Evolutionary conservation across 2,113 vertebrate genomes (phyloP).

Genomic region (Perca fluviatilis): DNA sequence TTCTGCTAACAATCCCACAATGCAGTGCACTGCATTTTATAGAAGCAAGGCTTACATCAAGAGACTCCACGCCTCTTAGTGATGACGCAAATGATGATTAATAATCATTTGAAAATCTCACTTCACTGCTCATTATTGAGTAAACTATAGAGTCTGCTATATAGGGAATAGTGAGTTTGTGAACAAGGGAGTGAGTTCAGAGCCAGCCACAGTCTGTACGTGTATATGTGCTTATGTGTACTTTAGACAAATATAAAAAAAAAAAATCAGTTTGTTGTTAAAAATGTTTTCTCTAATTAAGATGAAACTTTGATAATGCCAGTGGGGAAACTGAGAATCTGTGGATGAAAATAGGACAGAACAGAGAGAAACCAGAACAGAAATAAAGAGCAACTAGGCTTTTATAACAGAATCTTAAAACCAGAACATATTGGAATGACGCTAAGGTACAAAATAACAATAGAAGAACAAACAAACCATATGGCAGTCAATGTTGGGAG

Average conservation of each 20-base stretch:
- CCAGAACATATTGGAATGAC: slow-evolving; percentile 14
- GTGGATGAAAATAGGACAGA: background rate
- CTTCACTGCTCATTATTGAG: too few relatives aligned
- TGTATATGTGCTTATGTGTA: background rate
- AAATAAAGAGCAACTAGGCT: background rate
- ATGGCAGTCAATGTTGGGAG: background rate
- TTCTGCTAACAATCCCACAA: too few relatives aligned
- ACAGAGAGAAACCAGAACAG: background rate
- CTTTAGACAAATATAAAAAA: background rate
- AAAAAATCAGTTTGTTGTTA: background rate
- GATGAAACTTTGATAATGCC: background rate
- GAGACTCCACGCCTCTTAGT: too few relatives aligned
- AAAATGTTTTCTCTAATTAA: slow-evolving; percentile 3
- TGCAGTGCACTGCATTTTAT: too few relatives aligned
- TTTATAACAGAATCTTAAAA: slow-evolving; percentile 6
- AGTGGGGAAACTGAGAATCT: background rate
- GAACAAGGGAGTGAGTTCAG: background rate
- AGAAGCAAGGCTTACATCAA: too few relatives aligned
- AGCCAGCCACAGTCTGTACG: too few relatives aligned
- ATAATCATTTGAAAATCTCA: background rate
- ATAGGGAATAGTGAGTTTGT: background rate
- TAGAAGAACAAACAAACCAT: background rate
- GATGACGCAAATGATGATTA: too few relatives aligned
- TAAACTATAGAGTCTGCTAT: background rate
- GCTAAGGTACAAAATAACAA: background rate